A percentile compares a stretch with the other conserved stretches of the same genome.
Evolutionary conservation across 1,140 invertebrate species (phyloP).

Genomic region (Heliconius eleuchia): DNA sequence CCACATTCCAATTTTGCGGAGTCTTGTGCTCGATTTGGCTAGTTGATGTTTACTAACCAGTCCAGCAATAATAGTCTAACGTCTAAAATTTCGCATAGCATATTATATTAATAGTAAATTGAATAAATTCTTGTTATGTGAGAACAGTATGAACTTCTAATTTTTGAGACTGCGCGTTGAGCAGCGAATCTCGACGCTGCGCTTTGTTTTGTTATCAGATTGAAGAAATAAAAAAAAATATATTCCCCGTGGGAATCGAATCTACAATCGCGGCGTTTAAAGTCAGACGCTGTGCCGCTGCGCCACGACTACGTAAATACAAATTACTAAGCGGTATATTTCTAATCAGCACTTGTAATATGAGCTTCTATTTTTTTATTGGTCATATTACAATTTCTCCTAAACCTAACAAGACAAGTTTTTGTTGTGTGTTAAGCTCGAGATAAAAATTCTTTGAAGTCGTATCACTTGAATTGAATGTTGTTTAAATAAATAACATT

Average conservation of each 20-base stretch:
- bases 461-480: neutral
- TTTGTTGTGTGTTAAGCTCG: neutral
- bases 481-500: neutral
- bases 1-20: conserved; percentile 34
- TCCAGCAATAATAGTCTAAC: neutral
- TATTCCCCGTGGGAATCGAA: too few relatives aligned
- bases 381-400: neutral
- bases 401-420: neutral
- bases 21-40: neutral
- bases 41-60: neutral
- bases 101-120: neutral
- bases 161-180: too few relatives aligned
- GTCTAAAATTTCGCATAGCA: neutral
- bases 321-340: neutral
- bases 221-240: too few relatives aligned
- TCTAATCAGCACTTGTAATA: neutral
- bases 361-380: neutral
- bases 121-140: too few relatives aligned
- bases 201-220: too few relatives aligned
- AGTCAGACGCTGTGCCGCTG: too few relatives aligned
- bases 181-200: too few relatives aligned
- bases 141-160: too few relatives aligned
- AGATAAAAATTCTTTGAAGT: neutral
- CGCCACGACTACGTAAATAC: too few relatives aligned
- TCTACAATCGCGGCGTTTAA: too few relatives aligned